These are phyloP conservation scores for Heptranchias perlo DNA, from an alignment of 2,113 vertebrate genomes.

Conservation along the genomic window DNA sequence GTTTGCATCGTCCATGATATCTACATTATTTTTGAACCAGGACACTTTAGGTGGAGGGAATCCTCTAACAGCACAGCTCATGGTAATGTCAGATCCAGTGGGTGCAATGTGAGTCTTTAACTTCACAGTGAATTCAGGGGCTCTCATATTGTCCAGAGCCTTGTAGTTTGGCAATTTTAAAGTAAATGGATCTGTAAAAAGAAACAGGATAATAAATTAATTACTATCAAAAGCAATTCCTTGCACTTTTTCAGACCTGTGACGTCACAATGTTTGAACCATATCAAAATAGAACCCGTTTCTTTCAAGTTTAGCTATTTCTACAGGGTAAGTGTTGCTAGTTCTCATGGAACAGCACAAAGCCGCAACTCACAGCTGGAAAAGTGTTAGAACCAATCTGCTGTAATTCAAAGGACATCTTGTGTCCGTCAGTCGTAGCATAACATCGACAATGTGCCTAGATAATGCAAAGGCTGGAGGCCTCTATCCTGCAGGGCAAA, in stretches of 20 bases:
- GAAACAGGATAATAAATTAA: background rate
- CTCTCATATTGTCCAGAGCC: slow-evolving; percentile 55
- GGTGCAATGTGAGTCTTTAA: slow-evolving; percentile 69
- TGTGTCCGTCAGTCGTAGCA: background rate
- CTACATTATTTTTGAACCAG: slow-evolving; percentile 69
- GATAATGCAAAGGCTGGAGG: background rate
- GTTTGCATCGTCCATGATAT: slow-evolving; percentile 57
- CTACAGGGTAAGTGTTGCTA: background rate
- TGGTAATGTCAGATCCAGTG: slow-evolving; percentile 67
- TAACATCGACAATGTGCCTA: background rate
- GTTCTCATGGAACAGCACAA: background rate
- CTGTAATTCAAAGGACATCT: background rate
- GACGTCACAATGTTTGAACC: background rate
- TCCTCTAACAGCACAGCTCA: slow-evolving; percentile 79
- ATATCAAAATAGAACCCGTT: background rate
- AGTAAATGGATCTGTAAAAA: slow-evolving; percentile 55
- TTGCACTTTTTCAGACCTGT: background rate
- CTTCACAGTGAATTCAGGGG: slow-evolving; percentile 64
- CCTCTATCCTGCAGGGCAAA: background rate
- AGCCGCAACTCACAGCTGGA: background rate
- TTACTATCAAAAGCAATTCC: background rate
- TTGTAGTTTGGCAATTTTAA: slow-evolving; percentile 50
- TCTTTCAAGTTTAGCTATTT: background rate
- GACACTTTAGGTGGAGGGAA: slow-evolving; percentile 65
- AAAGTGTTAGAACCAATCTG: background rate